Percentiles rank a stretch among this genome's conserved stretches.
Conservation (phyloP, 37 sponge, comb jelly and placozoan species). For the Corticium candelabrum region DNA sequence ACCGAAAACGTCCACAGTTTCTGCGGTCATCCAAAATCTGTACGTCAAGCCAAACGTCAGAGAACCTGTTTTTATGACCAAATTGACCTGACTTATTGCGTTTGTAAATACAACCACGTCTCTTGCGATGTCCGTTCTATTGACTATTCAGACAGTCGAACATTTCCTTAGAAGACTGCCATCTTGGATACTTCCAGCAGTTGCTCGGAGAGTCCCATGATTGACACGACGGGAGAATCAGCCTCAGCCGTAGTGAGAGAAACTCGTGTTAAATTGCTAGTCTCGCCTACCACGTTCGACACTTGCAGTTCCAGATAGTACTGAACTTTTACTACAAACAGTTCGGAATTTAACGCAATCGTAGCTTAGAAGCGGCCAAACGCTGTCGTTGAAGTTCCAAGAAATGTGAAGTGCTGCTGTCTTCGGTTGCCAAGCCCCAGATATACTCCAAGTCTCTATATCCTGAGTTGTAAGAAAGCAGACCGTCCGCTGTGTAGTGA, state of each 20-base stretch:
- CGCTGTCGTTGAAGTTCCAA: slow-evolving; percentile 9
- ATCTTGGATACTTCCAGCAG: background rate
- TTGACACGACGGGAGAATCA: background rate
- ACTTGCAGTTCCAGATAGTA: slow-evolving; percentile 50
- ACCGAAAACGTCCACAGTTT: background rate
- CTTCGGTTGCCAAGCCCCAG: slow-evolving; percentile 39
- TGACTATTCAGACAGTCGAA: background rate
- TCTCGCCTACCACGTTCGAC: slow-evolving; percentile 10
- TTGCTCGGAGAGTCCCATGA: background rate
- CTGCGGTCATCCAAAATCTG: background rate
- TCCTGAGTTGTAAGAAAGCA: slow-evolving; percentile 45
- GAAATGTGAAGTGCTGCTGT: slow-evolving; percentile 32
- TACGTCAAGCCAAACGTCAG: background rate
- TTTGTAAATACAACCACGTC: background rate
- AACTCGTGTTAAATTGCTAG: background rate
- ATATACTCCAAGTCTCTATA: slow-evolving; percentile 30
- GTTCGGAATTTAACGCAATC: slow-evolving; percentile 11
- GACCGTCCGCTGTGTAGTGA: slow-evolving; percentile 19
- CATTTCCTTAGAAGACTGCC: background rate
- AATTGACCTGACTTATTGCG: background rate
- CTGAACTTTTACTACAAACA: slow-evolving; percentile 10
- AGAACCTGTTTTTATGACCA: background rate
- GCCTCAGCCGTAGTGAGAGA: background rate
- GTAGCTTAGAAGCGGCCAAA: no score
- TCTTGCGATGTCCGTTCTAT: background rate